A percentile compares a stretch with the other conserved stretches of the same genome.
phyloP scores from a whole-genome alignment of 2,113 vertebrate species.

The Pachycephala philippinensis region DNA sequence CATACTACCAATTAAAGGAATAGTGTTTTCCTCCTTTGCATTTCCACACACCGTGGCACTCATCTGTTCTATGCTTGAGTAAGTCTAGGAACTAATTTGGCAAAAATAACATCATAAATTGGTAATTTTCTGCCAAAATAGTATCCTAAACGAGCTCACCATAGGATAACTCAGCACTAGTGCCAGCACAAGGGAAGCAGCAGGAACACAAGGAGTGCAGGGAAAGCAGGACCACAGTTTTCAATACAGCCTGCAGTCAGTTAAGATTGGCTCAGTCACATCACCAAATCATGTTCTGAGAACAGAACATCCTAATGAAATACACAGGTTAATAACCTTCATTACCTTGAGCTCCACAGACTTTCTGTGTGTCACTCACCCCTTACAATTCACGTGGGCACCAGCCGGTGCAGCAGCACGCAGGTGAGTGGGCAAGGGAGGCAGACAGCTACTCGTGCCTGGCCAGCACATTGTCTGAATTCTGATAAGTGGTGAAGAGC shows the following conservation, averaged over 20 bases:
- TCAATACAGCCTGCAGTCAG: background rate
- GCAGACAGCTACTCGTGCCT: background rate
- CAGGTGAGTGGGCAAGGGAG: background rate
- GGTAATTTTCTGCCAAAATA: background rate
- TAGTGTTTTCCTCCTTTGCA: background rate
- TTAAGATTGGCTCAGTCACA: background rate
- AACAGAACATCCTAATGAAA: background rate
- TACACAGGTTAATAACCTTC: background rate
- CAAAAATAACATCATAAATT: background rate
- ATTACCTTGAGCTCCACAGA: background rate
- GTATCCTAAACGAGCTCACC: background rate
- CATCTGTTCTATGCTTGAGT: background rate
- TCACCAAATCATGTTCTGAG: background rate
- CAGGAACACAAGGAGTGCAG: background rate
- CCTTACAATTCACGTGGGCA: background rate
- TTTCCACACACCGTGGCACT: background rate
- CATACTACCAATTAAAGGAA: background rate
- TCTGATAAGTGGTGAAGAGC: background rate
- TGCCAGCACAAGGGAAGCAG: background rate
- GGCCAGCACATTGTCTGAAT: background rate
- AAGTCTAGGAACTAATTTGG: background rate
- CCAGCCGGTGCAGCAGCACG: background rate
- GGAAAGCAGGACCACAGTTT: background rate
- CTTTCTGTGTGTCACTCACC: accelerated
- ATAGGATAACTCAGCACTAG: background rate